Conservation (phyloP, 2,888 invertebrate species). For the Sinhomidia bicolor region DNA sequence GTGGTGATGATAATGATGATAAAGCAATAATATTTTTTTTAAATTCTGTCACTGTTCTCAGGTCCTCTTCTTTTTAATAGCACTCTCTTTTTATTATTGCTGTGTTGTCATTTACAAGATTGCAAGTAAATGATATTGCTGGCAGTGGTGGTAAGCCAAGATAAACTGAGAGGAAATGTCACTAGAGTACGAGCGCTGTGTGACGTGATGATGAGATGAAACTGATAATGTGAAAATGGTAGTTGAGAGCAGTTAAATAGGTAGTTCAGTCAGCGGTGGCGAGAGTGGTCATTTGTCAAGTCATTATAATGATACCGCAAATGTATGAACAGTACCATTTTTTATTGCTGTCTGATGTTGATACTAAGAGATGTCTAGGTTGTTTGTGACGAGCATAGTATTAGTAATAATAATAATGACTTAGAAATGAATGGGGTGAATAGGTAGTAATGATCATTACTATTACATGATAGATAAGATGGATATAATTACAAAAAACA, state of each 20-base stretch:
- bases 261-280: neutral
- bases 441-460: too few species aligned
- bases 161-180: neutral
- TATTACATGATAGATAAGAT: too few species aligned
- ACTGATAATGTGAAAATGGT: neutral
- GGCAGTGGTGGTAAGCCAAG: neutral
- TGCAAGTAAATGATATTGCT: neutral
- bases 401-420: neutral
- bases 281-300: neutral
- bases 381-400: too few species aligned
- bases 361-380: neutral
- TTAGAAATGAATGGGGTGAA: too few species aligned
- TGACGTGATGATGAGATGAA: neutral
- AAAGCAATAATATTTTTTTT: neutral
- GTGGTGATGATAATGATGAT: conserved; percentile 9
- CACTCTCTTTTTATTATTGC: neutral
- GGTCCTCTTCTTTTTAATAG: neutral
- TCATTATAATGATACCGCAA: neutral
- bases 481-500: too few species aligned
- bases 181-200: neutral
- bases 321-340: neutral
- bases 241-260: neutral
- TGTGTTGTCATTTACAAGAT: neutral
- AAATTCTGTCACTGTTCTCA: neutral
- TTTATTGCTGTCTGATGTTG: neutral